Evolutionary conservation across 2,888 invertebrate genomes (phyloP).

Genomic region (Epistrophe eligans): DNA sequence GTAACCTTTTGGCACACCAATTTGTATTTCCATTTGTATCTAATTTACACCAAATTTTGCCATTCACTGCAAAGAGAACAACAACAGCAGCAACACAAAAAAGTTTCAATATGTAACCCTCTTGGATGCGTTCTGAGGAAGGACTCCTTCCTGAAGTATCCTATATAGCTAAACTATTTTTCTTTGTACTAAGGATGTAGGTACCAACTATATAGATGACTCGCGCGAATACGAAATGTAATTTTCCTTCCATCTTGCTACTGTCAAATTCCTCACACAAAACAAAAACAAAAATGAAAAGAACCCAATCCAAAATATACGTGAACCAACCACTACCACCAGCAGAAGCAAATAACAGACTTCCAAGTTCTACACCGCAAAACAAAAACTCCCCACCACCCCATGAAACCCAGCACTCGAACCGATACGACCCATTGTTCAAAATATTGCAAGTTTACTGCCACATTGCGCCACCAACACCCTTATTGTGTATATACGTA

Average conservation of each 20-base stretch:
- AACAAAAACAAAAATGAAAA: background rate
- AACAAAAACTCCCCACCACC: constrained; percentile 30
- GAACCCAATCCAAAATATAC: constrained; percentile 28
- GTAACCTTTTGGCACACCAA: constrained; percentile 59
- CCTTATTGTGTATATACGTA: constrained; percentile 4
- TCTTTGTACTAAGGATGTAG: constrained; percentile 34
- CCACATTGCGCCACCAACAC: constrained; percentile 9
- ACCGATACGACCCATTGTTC: constrained; percentile 6
- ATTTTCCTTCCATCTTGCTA: constrained; percentile 64
- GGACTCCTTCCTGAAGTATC: background rate
- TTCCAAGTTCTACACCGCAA: constrained; percentile 39
- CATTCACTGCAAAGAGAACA: constrained; percentile 19
- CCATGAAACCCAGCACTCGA: background rate
- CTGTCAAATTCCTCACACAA: constrained; percentile 42
- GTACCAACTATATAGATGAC: constrained; percentile 40
- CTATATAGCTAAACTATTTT: constrained; percentile 12
- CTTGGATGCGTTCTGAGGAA: constrained; percentile 33
- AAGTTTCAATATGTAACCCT: background rate
- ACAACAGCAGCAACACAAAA: background rate
- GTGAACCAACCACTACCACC: constrained; percentile 51
- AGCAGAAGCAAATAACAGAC: constrained; percentile 37
- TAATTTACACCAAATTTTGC: constrained; percentile 63
- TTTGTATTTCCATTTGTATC: constrained; percentile 49
- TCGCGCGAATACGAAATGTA: constrained; percentile 62
- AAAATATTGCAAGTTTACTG: constrained; percentile 38